phyloP scores from a whole-genome alignment of 2,113 vertebrate genomes.

The Gobio gobio region DNA sequence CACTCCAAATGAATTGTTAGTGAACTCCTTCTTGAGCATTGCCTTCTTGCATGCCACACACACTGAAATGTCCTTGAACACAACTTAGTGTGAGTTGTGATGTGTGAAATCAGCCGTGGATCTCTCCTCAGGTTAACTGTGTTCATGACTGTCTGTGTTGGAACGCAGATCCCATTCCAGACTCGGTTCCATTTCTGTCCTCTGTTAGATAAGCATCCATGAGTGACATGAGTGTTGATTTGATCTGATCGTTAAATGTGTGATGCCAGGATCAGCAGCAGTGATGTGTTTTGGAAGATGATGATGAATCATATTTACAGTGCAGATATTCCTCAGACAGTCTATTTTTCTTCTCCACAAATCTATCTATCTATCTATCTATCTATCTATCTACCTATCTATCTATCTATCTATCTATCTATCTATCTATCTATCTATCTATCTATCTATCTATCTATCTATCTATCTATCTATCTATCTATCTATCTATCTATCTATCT shows the following conservation, averaged over 20 bases:
- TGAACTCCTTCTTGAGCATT: neutral
- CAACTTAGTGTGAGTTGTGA: neutral
- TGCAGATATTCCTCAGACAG: neutral
- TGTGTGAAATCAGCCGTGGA: neutral
- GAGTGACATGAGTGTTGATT: neutral
- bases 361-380: no score
- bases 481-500: no score
- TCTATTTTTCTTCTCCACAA: conserved; percentile 28
- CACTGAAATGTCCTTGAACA: conserved; percentile 14
- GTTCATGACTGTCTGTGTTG: neutral
- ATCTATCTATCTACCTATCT: no score
- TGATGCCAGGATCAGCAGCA: neutral
- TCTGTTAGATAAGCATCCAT: conserved; percentile 6
- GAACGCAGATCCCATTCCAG: neutral
- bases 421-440: no score
- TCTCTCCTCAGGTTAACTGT: conserved; percentile 1
- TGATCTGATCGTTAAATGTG: conserved; percentile 21
- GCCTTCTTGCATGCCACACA: neutral
- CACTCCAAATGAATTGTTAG: neutral
- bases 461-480: no score
- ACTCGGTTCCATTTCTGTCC: neutral
- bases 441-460: no score
- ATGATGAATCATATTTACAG: conserved; percentile 18
- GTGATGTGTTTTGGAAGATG: neutral
- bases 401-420: no score